These are phyloP conservation scores for Drosophila pectinifera DNA, from an alignment of 1,140 invertebrate genomes.

Conservation along the genomic window DNA sequence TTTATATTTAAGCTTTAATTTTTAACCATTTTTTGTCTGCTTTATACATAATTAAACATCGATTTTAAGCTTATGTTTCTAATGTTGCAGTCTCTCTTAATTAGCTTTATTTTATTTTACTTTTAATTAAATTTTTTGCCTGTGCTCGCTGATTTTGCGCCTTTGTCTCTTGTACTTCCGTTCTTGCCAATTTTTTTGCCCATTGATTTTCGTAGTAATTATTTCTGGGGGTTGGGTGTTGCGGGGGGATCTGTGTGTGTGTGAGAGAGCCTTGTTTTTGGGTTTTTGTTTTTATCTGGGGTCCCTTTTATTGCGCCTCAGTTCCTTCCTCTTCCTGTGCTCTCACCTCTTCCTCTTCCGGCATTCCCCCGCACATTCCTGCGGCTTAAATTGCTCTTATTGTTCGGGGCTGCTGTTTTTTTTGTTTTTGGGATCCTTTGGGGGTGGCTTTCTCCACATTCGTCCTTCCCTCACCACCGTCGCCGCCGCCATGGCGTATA, in stretches of 20 bases:
- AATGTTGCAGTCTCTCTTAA: too few relatives aligned
- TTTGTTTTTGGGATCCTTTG: slow-evolving; percentile 23
- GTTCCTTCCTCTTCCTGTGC: slow-evolving; percentile 49
- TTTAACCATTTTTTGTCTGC: too few relatives aligned
- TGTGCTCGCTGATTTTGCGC: slow-evolving; percentile 54
- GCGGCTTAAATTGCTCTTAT: slow-evolving; percentile 82
- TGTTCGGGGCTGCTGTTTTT: slow-evolving; percentile 41
- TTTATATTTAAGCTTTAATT: too few relatives aligned
- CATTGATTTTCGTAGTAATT: slow-evolving; percentile 63
- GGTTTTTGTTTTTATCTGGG: slow-evolving; percentile 62
- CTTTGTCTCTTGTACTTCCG: slow-evolving; percentile 60
- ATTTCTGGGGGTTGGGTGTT: slow-evolving; percentile 36
- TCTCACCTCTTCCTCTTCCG: slow-evolving; percentile 52
- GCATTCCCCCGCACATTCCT: slow-evolving; percentile 65
- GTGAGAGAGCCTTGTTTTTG: slow-evolving; percentile 25
- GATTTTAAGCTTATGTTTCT: too few relatives aligned
- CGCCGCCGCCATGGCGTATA: slow-evolving; percentile 70
- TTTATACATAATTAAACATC: background rate
- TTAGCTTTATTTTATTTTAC: background rate
- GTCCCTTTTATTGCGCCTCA: slow-evolving; percentile 57
- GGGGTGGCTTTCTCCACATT: slow-evolving; percentile 17
- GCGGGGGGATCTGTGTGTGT: background rate
- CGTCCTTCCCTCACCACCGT: slow-evolving; percentile 17
- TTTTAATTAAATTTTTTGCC: background rate
- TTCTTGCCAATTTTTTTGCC: slow-evolving; percentile 59